phyloP scores from a whole-genome alignment of 1,140 invertebrate genomes.

The Triops cancriformis region DNA sequence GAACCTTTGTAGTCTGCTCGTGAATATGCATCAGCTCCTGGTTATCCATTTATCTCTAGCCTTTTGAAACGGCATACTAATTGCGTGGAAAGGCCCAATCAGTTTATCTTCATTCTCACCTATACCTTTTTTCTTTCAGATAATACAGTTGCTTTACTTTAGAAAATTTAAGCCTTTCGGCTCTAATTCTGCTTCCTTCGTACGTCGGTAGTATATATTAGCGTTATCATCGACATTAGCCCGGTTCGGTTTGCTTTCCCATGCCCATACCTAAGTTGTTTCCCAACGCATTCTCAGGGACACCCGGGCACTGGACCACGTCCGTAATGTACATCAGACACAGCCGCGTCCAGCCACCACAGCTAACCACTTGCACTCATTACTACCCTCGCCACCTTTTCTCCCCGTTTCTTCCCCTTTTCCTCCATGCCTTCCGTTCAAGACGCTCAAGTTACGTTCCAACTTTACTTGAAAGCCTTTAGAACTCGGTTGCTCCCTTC shows the following conservation, averaged over 20 bases:
- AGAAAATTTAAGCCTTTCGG: background rate
- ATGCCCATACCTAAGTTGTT: constrained; percentile 3
- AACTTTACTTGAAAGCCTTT: no score
- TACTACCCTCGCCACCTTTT: constrained; percentile 2
- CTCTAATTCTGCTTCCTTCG: background rate
- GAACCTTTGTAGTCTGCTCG: no score
- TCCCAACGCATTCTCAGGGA: constrained; percentile 4
- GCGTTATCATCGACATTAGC: background rate
- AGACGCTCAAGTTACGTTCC: background rate
- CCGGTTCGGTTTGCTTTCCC: constrained; percentile 9
- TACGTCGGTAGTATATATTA: background rate
- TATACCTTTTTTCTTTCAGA: background rate
- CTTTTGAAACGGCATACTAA: no score
- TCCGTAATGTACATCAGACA: constrained; percentile 9
- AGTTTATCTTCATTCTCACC: no score
- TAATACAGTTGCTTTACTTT: background rate
- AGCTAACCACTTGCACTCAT: background rate
- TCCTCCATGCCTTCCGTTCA: background rate
- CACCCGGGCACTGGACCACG: constrained; percentile 11
- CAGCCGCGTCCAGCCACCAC: background rate
- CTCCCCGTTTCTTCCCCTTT: background rate
- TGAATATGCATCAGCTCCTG: no score
- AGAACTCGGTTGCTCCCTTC: no score
- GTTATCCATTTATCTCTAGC: no score
- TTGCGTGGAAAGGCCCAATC: no score